Conservation (phyloP, 2,797 vertebrate genomes). For the Molothrus aeneus region DNA sequence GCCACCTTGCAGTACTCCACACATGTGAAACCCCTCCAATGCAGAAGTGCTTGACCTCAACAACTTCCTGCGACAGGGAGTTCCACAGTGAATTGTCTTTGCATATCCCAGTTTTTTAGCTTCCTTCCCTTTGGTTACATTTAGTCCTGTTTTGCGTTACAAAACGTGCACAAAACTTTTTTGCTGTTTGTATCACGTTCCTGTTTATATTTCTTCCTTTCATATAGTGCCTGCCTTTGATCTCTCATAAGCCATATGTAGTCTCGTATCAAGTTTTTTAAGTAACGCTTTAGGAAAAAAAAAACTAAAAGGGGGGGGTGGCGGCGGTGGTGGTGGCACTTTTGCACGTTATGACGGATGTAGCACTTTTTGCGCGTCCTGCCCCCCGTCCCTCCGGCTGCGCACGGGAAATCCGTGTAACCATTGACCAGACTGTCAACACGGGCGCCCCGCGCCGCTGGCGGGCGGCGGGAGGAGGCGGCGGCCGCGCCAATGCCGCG, state of each 20-base stretch:
- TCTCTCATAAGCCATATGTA: not conserved
- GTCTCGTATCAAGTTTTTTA: not conserved
- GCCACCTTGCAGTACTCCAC: not conserved
- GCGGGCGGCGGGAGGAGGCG: not conserved
- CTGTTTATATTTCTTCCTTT: not conserved
- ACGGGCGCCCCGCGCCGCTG: not conserved
- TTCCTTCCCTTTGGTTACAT: constrained; percentile 39
- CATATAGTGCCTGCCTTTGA: not conserved
- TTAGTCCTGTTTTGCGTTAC: not conserved
- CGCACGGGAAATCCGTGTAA: constrained; percentile 1
- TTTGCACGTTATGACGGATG: not conserved
- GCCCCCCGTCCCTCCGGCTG: not conserved
- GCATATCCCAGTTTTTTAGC: not conserved
- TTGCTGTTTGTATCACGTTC: not conserved
- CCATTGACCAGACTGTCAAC: constrained; percentile 17
- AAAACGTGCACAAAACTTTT: not conserved
- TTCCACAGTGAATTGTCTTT: constrained; percentile 31
- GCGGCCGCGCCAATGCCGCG: not conserved
- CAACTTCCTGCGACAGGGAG: constrained; percentile 56
- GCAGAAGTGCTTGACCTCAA: constrained; percentile 58
- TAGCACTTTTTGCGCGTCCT: not conserved
- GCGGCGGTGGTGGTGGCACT: not conserved
- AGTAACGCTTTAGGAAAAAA: rapidly evolving
- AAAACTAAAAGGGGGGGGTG: no score
- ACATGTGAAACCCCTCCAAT: not conserved